A percentile compares a stretch with the other conserved stretches of the same genome.
phyloP scores from a whole-genome alignment of 2,797 vertebrate genomes.

The Todus mexicanus region DNA sequence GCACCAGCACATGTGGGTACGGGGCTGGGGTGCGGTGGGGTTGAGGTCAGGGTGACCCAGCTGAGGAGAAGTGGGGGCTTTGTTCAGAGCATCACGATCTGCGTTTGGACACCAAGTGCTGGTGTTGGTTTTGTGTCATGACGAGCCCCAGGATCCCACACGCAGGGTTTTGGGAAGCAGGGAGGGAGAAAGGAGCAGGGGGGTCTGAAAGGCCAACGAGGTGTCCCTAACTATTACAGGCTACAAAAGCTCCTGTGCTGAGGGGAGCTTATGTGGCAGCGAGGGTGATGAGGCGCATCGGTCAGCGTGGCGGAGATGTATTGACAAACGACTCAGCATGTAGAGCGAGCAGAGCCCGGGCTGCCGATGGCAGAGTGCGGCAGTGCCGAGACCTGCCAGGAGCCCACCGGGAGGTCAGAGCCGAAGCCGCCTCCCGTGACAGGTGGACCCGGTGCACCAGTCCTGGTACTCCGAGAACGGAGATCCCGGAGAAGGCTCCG shows the following conservation, averaged over 20 bases:
- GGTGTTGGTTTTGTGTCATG: neutral
- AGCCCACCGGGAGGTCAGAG: neutral
- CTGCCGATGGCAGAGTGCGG: rapidly evolving
- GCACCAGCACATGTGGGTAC: rapidly evolving
- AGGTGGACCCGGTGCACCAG: neutral
- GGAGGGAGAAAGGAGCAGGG: neutral
- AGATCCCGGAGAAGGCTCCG: neutral
- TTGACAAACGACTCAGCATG: too few relatives aligned
- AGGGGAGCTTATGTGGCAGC: neutral
- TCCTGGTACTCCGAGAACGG: neutral
- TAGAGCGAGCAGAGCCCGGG: neutral
- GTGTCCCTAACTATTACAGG: rapidly evolving
- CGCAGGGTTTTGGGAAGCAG: rapidly evolving
- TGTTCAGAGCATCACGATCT: neutral
- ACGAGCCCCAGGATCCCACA: rapidly evolving
- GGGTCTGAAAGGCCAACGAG: neutral
- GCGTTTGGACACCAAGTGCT: neutral
- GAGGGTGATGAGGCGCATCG: neutral
- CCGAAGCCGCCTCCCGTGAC: rapidly evolving
- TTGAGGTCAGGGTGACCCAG: too few relatives aligned
- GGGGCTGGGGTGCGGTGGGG: rapidly evolving
- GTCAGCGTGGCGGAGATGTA: rapidly evolving
- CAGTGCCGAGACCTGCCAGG: neutral
- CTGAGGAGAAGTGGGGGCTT: neutral
- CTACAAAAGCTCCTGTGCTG: neutral